Conservation (phyloP, 1,140 invertebrate genomes). For the Meloidogyne hapla region DNA sequence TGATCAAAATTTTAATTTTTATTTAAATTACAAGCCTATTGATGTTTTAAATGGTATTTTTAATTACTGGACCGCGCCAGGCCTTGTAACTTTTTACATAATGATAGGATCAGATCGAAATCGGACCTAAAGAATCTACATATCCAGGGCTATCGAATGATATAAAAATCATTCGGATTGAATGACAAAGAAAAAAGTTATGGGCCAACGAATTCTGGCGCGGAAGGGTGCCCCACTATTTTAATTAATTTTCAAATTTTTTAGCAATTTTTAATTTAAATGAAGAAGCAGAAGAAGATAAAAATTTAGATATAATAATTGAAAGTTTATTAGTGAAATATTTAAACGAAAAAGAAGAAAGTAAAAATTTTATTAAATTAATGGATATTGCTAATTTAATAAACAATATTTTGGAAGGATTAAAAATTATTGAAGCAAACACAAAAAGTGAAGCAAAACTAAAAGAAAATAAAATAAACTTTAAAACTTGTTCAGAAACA, state of each 20-base stretch:
- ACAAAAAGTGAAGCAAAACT: too few relatives aligned
- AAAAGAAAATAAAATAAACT: too few relatives aligned
- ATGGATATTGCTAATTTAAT: background rate
- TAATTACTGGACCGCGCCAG: too few relatives aligned
- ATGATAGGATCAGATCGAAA: too few relatives aligned
- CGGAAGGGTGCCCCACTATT: too few relatives aligned
- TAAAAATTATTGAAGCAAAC: background rate
- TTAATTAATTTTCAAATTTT: too few relatives aligned
- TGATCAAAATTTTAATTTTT: background rate
- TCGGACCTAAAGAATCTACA: too few relatives aligned
- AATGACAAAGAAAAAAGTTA: too few relatives aligned
- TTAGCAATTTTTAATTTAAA: background rate
- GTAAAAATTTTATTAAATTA: background rate
- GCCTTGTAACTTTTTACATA: too few relatives aligned
- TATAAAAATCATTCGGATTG: too few relatives aligned
- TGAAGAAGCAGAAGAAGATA: background rate
- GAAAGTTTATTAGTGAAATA: background rate
- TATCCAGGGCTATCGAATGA: too few relatives aligned
- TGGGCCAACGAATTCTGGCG: too few relatives aligned
- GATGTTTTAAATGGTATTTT: background rate
- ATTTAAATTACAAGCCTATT: background rate
- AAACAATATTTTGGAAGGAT: background rate
- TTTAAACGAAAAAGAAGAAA: background rate
- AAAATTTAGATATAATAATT: background rate
- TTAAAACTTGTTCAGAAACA: background rate